Conservation (phyloP, 2,888 invertebrate species). For the Coelopa pilipes region DNA sequence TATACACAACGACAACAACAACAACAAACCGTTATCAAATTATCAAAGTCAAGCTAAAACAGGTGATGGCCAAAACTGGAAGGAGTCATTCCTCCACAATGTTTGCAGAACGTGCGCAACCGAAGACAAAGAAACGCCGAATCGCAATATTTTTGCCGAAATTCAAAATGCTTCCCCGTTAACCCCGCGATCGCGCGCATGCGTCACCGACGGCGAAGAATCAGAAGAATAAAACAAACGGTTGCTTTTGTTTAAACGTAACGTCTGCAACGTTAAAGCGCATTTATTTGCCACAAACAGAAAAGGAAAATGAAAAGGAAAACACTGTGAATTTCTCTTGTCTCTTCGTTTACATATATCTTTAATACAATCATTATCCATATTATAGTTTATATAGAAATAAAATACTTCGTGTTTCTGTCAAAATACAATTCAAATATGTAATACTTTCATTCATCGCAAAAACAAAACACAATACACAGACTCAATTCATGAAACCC, state of each 20-base stretch:
- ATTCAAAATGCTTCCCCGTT: too few species aligned
- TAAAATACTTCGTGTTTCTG: constrained; percentile 4
- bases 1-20: too few species aligned
- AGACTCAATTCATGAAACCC: neutral
- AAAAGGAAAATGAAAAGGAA: neutral
- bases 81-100: too few species aligned
- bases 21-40: too few species aligned
- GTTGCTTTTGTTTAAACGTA: constrained; percentile 1
- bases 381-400: constrained; percentile 8
- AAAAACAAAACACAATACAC: neutral
- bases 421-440: constrained; percentile 6
- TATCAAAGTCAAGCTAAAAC: too few species aligned
- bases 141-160: too few species aligned
- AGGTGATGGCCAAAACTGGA: too few species aligned
- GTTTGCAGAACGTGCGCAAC: too few species aligned
- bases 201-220: too few species aligned
- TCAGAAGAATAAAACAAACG: constrained; percentile 14
- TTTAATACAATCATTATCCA: neutral
- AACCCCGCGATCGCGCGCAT: too few species aligned
- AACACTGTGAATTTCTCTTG: neutral
- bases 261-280: neutral
- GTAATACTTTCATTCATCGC: constrained; percentile 3
- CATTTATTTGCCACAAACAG: constrained; percentile 7
- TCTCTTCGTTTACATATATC: neutral
- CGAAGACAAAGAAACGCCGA: too few species aligned